phyloP scores from a whole-genome alignment of 2,113 vertebrate species.

The Ranitomeya variabilis region DNA sequence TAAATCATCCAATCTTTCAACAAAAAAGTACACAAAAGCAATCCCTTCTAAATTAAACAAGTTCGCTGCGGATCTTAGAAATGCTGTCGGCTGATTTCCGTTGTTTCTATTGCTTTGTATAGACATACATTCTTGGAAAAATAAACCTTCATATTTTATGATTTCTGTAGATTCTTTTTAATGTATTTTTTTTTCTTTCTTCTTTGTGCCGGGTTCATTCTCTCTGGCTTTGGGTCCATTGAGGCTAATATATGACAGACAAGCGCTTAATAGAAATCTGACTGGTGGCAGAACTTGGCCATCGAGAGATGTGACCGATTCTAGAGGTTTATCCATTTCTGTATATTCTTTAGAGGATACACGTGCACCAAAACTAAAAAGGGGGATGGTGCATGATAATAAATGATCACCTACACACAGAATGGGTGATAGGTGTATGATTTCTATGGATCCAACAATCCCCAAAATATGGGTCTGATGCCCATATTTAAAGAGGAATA shows the following conservation, averaged over 20 bases:
- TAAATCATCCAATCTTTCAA: conserved; percentile 49
- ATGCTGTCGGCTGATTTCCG: background rate
- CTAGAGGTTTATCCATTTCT: no score
- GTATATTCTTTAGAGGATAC: no score
- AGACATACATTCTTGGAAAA: background rate
- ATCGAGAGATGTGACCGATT: background rate
- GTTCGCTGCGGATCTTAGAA: background rate
- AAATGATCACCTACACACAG: no score
- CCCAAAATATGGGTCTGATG: no score
- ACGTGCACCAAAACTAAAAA: no score
- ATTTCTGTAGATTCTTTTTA: background rate
- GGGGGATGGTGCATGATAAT: no score
- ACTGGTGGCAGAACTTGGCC: background rate
- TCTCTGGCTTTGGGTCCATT: background rate
- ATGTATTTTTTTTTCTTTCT: background rate
- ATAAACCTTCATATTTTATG: background rate
- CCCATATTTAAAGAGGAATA: no score
- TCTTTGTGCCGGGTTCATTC: background rate
- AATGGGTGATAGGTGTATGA: no score
- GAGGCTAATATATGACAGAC: background rate
- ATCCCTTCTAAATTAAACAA: conserved; percentile 48
- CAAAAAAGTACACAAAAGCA: conserved; percentile 31
- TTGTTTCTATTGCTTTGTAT: background rate
- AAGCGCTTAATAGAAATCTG: background rate
- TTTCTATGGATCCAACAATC: no score